Percentiles rank a stretch among this genome's conserved stretches.
Evolutionary conservation across 2,113 vertebrate genomes (phyloP).

Genomic region (Oreotrochilus melanogaster): DNA sequence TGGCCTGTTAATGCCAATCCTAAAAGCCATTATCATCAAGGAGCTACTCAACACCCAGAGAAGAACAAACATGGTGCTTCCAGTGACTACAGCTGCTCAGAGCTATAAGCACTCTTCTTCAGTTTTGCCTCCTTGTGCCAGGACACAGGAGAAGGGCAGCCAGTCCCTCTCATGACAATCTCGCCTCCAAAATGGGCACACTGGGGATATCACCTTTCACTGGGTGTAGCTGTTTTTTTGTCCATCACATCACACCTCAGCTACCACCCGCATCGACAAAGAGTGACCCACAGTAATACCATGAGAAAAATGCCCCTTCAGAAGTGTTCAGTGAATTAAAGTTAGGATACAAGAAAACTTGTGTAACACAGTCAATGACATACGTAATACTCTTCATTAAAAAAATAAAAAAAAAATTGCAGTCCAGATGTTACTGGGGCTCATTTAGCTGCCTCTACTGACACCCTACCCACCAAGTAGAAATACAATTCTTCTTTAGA

Average conservation of each 20-base stretch:
- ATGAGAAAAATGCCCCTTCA: not conserved
- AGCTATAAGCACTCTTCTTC: not conserved
- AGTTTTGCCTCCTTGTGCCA: not conserved
- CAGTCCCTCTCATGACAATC: not conserved
- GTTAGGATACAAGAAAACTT: not conserved
- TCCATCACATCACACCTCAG: not conserved
- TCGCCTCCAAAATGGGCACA: not conserved
- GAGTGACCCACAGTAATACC: not conserved
- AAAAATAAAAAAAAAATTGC: not conserved
- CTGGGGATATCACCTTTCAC: not conserved
- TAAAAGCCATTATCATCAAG: not conserved
- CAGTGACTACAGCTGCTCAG: not conserved
- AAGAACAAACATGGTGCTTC: not conserved
- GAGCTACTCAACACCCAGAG: not conserved
- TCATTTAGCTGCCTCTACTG: not conserved
- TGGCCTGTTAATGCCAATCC: not conserved
- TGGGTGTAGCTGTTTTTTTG: not conserved
- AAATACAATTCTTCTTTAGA: not conserved
- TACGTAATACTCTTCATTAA: not conserved
- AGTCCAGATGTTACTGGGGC: not conserved
- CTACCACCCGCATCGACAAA: not conserved
- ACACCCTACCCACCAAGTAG: too few relatives aligned
- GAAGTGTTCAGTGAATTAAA: not conserved
- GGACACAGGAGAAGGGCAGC: not conserved
- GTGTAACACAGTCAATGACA: not conserved